Conservation (phyloP, 2,797 vertebrate species). For the Okamejei kenojei region DNA sequence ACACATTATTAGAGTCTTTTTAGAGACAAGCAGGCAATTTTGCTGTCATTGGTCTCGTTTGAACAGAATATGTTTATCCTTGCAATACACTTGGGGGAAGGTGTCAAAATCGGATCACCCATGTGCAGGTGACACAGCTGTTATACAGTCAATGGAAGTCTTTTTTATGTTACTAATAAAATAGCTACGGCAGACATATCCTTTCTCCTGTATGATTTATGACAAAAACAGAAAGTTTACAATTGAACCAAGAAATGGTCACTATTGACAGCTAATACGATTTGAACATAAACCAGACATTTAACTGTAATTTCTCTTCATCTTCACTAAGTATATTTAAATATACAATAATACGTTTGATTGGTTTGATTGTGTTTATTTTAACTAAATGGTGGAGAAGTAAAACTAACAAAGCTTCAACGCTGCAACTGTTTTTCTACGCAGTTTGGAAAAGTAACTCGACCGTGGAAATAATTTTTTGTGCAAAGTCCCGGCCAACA, state of each 20-base stretch:
- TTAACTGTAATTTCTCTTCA: not conserved
- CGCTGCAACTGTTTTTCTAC: not conserved
- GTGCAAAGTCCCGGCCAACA: not conserved
- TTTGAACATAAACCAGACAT: not conserved
- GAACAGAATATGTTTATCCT: conserved; percentile 85
- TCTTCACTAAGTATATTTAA: not conserved
- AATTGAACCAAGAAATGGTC: not conserved
- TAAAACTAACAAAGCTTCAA: not conserved
- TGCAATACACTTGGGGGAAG: conserved; percentile 67
- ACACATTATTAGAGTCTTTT: conserved; percentile 84
- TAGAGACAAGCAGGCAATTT: conserved; percentile 90
- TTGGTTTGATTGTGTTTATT: not conserved
- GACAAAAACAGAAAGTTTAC: conserved; percentile 20
- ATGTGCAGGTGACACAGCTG: conserved; percentile 70
- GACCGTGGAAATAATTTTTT: not conserved
- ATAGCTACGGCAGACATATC: conserved; percentile 12
- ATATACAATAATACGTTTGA: not conserved
- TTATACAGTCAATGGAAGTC: conserved; percentile 56
- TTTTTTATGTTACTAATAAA: conserved; percentile 38
- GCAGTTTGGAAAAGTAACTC: not conserved
- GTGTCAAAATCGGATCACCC: conserved; percentile 71
- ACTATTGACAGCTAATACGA: conserved; percentile 17
- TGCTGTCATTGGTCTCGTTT: conserved; percentile 90
- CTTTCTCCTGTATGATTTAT: conserved; percentile 30
- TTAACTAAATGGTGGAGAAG: not conserved